phyloP scores from a whole-genome alignment of 2,888 invertebrate genomes.

The Noctua comes region DNA sequence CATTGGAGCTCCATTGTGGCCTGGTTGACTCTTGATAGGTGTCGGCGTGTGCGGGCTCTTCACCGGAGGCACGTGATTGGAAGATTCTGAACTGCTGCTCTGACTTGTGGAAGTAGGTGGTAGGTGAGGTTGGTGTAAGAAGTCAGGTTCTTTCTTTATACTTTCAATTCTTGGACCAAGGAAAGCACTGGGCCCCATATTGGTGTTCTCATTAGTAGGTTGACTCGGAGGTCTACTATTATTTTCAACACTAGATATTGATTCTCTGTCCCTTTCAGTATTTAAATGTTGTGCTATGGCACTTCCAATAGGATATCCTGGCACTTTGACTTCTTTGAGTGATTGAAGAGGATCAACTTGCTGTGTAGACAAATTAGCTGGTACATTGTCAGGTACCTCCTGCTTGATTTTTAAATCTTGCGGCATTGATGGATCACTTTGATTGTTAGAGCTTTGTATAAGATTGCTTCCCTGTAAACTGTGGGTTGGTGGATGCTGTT shows the following conservation, averaged over 20 bases:
- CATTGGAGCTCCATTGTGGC: constrained; percentile 82
- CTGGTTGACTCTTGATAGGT: constrained; percentile 87
- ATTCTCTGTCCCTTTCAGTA: constrained; percentile 88
- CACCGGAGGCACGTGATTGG: constrained; percentile 90
- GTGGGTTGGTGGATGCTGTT: constrained; percentile 84
- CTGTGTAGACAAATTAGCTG: constrained; percentile 89
- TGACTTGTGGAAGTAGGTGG: constrained; percentile 89
- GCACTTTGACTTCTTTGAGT: constrained; percentile 94
- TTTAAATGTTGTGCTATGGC: constrained; percentile 87
- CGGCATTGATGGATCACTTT: constrained; percentile 86
- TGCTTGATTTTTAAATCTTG: constrained; percentile 89
- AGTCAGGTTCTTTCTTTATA: constrained; percentile 94
- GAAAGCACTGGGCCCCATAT: constrained; percentile 87
- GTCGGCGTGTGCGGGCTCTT: constrained; percentile 89
- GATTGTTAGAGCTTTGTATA: constrained; percentile 78
- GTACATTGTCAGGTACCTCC: constrained; percentile 89
- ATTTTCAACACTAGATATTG: constrained; percentile 87
- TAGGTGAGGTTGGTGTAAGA: constrained; percentile 87
- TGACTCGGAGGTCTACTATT: constrained; percentile 87
- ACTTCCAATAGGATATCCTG: constrained; percentile 92
- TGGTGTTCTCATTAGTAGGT: constrained; percentile 86
- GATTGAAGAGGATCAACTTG: constrained; percentile 93
- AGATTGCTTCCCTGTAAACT: constrained; percentile 78
- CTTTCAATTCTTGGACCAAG: constrained; percentile 92
- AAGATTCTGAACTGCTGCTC: constrained; percentile 82